A percentile compares a stretch with the other conserved stretches of the same genome.
phyloP scores from a whole-genome alignment of 2,888 invertebrate genomes.

The Herminia tarsipennalis region DNA sequence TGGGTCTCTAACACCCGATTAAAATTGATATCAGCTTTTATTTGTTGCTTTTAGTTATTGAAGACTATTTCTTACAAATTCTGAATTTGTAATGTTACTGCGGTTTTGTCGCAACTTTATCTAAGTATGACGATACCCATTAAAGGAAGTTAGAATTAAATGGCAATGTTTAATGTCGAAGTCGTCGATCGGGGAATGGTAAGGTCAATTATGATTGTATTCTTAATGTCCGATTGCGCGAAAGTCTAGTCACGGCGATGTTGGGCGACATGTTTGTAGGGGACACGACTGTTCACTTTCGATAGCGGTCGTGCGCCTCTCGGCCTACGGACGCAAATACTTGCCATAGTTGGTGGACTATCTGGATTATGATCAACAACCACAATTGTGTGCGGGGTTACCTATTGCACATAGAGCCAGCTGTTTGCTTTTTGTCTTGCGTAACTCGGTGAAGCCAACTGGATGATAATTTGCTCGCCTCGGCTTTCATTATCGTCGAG shows the following conservation, averaged over 20 bases:
- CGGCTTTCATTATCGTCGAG: conserved; percentile 72
- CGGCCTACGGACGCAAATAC: conserved; percentile 72
- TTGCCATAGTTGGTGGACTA: conserved; percentile 70
- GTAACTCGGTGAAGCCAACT: conserved; percentile 77
- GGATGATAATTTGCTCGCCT: conserved; percentile 77
- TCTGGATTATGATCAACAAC: conserved; percentile 77
- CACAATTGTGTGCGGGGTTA: conserved; percentile 71
- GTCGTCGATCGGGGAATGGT: conserved; percentile 52
- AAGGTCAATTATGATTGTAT: conserved; percentile 63
- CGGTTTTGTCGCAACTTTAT: conserved; percentile 11
- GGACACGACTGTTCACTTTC: conserved; percentile 79
- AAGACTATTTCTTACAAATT: no score
- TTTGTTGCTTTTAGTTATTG: not conserved
- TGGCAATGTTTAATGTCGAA: conserved; percentile 52
- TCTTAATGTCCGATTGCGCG: conserved; percentile 67
- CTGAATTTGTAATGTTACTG: no score
- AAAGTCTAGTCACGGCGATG: conserved; percentile 72
- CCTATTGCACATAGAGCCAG: conserved; percentile 74
- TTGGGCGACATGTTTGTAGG: conserved; percentile 63
- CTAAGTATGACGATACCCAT: conserved; percentile 26
- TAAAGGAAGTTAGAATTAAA: conserved; percentile 46
- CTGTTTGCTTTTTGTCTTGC: conserved; percentile 78
- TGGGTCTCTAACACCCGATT: conserved; percentile 52
- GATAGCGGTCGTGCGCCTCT: conserved; percentile 74
- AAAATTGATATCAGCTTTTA: conserved; percentile 20